phyloP scores from a whole-genome alignment of 64 coral and sea anemone genomes.

The Porites australiensis region DNA sequence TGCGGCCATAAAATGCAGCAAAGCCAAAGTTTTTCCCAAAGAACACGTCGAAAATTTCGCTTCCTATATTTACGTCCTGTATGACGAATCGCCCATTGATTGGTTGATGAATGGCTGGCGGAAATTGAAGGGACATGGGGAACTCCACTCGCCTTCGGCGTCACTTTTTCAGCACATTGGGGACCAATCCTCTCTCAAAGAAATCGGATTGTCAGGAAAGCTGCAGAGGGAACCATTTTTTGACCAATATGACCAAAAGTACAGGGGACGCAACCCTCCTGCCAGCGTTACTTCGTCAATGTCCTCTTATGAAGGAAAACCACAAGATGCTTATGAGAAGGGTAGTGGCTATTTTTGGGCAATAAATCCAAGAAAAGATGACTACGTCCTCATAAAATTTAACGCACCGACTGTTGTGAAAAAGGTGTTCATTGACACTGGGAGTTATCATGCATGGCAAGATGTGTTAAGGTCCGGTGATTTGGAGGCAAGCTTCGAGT shows the following conservation, averaged over 20 bases:
- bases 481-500: not conserved
- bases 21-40: slow-evolving; percentile 52
- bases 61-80: slow-evolving; percentile 40
- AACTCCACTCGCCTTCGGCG: not conserved
- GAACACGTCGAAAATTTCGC: slow-evolving; percentile 19
- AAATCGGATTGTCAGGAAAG: not conserved
- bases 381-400: slow-evolving; percentile 35
- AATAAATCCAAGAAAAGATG: not conserved
- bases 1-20: slow-evolving; percentile 26
- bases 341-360: slow-evolving; percentile 22
- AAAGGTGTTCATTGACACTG: slow-evolving; percentile 25
- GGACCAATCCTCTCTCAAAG: slow-evolving; percentile 26
- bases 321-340: not conserved
- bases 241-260: slow-evolving; percentile 23
- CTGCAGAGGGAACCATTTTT: not conserved
- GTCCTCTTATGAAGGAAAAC: not conserved
- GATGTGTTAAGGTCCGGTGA: not conserved
- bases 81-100: slow-evolving; percentile 63
- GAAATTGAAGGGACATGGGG: not conserved
- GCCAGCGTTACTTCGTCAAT: slow-evolving; percentile 22
- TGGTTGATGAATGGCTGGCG: slow-evolving; percentile 35
- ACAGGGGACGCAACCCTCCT: slow-evolving; percentile 11
- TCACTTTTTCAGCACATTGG: slow-evolving; percentile 73
- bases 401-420: not conserved
- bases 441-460: not conserved